Base-by-base conservation (phyloP, 1,140 invertebrate genomes). In the Sarcophaga peregrina region DNA sequence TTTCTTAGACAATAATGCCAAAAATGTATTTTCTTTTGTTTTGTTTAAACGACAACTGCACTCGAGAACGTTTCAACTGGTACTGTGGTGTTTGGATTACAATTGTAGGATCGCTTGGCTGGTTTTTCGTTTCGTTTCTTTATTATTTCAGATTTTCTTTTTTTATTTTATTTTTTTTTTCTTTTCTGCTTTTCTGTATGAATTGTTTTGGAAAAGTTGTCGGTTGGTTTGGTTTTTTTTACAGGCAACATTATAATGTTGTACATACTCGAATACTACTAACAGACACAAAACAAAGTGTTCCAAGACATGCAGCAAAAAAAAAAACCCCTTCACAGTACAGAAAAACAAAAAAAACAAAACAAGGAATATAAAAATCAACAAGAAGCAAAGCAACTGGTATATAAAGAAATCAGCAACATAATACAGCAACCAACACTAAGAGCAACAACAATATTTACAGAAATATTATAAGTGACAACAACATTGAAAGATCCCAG, bases 181-280 rank as follows among this genome's bases (percentile, higher is more conserved):
- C 20, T 20, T n/a, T 17, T 68, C 62, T 68, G 58, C n/a, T 58
- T 58, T 58, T 58, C 54, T 58, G 54, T 58, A 58, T 58, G 62
- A 68, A 68, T 68, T 76, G 45, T 76, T 78, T 78, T 78, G 75
- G 75, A 78, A 78, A 78, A 78, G 75, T 78, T 76, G 75, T 78
- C 50, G 48, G 75, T 78, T 37, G 25, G 25, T 37, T 37, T 37
- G 25, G 25, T 37, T 37, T 37, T 52, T 78, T 17, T 75, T 75
- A 75, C 73, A 75, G 75, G 17, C 62, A 68, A 68, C 62, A 68
- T 20, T 20, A 68, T 68, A 68, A 68, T 68, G 62, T 68, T 68
- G 17, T 68, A 68, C n/a, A n/a, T n/a, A n/a, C 15, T 4, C n/a
- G 62, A 68, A 68, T 68, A 20, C 17, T 68, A 10, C 62, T 25